A percentile compares a stretch with the other conserved stretches of the same genome.
phyloP scores from a whole-genome alignment of 2,113 vertebrate genomes.

The Delphinus delphis region DNA sequence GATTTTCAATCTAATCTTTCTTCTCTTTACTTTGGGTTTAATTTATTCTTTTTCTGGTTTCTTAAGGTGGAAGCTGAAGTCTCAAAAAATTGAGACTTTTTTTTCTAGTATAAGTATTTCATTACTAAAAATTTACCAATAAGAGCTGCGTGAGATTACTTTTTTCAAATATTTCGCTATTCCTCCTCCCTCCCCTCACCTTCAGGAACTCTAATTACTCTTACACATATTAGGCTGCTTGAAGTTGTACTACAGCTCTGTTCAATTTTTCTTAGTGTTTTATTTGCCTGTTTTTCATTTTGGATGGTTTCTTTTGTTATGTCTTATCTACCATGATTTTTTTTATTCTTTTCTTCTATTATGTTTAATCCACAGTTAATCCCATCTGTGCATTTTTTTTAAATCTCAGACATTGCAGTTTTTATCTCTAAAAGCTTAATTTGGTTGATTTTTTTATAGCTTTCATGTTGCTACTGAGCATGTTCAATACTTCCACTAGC shows the following conservation, averaged over 20 bases:
- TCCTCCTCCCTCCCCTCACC: neutral
- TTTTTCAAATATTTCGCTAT: neutral
- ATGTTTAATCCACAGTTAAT: neutral
- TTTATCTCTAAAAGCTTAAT: neutral
- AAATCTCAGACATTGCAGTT: neutral
- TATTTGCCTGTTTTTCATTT: neutral
- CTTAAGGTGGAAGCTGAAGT: neutral
- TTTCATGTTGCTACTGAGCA: neutral
- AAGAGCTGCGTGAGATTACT: neutral
- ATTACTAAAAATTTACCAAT: neutral
- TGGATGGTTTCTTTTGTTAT: neutral
- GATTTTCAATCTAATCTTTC: neutral
- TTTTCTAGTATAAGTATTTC: neutral
- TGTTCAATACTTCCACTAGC: neutral
- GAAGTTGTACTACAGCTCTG: neutral
- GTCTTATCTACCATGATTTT: neutral
- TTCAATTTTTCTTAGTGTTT: neutral
- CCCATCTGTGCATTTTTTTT: neutral
- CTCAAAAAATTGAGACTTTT: neutral
- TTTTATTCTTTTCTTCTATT: neutral
- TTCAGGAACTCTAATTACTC: neutral
- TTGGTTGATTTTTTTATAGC: neutral
- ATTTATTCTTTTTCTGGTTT: neutral
- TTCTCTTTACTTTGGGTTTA: neutral
- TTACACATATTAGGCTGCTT: neutral